Evolutionary conservation across 2,888 invertebrate species (phyloP).

Genomic region (Lapara coniferarum): DNA sequence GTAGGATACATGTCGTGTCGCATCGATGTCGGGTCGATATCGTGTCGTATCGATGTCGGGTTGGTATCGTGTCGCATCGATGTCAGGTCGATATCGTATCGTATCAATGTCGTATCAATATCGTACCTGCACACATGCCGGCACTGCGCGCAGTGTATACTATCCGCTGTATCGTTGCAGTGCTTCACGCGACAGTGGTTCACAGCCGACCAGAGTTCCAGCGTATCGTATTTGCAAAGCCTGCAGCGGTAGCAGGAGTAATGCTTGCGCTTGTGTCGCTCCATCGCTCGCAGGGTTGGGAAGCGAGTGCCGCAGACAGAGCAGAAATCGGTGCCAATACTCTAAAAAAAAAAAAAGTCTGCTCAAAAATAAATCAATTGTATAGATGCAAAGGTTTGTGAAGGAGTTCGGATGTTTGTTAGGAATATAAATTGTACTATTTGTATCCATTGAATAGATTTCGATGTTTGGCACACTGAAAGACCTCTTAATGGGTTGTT

Average conservation of each 20-base stretch:
- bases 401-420: too few species aligned
- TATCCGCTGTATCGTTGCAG: constrained; percentile 36
- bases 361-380: background rate
- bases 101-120: background rate
- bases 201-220: constrained; percentile 41
- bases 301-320: constrained; percentile 52
- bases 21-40: background rate
- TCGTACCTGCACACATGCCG: constrained; percentile 44
- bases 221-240: constrained; percentile 49
- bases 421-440: too few species aligned
- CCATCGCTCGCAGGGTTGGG: constrained; percentile 25
- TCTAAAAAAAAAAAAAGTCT: constrained; percentile 42
- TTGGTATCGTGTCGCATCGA: background rate
- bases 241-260: constrained; percentile 50
- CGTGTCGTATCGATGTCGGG: background rate
- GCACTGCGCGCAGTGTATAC: constrained; percentile 59
- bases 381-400: background rate
- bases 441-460: too few species aligned
- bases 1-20: too few species aligned
- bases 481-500: too few species aligned
- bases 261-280: constrained; percentile 48
- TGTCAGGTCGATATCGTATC: background rate
- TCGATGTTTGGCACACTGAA: too few species aligned
- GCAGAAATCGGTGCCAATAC: constrained; percentile 46
- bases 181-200: constrained; percentile 56